Conservation (phyloP, 2,888 invertebrate genomes). For the Drosophila quasianomalipes region DNA sequence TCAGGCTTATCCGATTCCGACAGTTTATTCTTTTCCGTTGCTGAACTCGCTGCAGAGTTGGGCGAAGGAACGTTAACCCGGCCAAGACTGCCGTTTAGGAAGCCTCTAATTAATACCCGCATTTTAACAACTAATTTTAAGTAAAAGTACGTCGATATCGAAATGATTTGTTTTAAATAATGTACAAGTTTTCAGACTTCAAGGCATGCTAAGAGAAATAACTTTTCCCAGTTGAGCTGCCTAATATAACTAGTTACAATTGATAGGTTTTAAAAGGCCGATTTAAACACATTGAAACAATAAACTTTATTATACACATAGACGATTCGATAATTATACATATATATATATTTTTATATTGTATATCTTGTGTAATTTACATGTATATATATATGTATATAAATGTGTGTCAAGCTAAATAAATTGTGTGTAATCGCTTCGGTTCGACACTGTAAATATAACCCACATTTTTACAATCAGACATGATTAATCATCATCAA, state of each 20-base stretch:
- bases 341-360: constrained; percentile 31
- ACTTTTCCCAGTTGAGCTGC: background rate
- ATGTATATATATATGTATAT: constrained; percentile 42
- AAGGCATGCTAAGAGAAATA: background rate
- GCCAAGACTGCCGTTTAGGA: background rate
- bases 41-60: background rate
- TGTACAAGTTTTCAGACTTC: background rate
- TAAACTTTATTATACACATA: constrained; percentile 74
- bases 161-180: background rate
- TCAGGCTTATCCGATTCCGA: background rate
- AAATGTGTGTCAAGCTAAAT: constrained; percentile 32
- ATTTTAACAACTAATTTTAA: constrained; percentile 13
- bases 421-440: constrained; percentile 15
- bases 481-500: constrained; percentile 29
- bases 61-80: background rate
- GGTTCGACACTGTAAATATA: constrained; percentile 43
- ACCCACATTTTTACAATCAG: constrained; percentile 66
- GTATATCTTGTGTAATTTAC: constrained; percentile 45
- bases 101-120: constrained; percentile 25
- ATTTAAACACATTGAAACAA: constrained; percentile 67
- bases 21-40: background rate
- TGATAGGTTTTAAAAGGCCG: background rate
- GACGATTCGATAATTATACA: constrained; percentile 63
- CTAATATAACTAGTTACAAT: background rate
- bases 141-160: constrained; percentile 8